These are phyloP conservation scores for Globodera rostochiensis DNA, from an alignment of 1,140 invertebrate species.

Conservation along the genomic window DNA sequence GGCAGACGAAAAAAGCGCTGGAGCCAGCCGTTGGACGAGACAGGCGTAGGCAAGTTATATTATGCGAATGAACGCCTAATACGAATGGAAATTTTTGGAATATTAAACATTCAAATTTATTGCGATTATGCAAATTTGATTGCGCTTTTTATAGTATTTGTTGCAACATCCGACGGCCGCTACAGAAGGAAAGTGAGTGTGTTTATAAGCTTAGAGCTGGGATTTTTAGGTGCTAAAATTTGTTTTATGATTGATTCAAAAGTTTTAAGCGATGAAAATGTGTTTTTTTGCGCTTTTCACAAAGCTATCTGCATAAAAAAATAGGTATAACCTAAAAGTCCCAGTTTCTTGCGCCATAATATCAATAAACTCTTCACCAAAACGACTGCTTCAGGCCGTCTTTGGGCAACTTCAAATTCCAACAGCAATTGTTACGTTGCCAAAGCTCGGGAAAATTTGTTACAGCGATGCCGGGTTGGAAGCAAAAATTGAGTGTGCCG, in stretches of 20 bases:
- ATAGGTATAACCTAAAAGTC: too few species aligned
- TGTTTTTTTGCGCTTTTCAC: too few species aligned
- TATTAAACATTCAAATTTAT: too few species aligned
- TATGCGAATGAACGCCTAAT: not conserved
- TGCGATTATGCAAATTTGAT: not conserved
- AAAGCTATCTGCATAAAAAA: too few species aligned
- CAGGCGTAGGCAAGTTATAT: slow-evolving; percentile 1
- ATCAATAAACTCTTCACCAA: too few species aligned
- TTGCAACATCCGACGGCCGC: slow-evolving; percentile 57
- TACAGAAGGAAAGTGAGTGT: slow-evolving; percentile 48
- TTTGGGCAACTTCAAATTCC: slow-evolving; percentile 59
- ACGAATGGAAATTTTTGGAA: too few species aligned
- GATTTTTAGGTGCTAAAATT: too few species aligned
- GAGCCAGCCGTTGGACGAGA: slow-evolving; percentile 46
- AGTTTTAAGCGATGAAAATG: too few species aligned
- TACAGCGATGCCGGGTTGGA: slow-evolving; percentile 57
- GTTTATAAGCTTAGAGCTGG: not conserved
- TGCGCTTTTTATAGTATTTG: slow-evolving; percentile 35
- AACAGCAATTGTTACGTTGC: slow-evolving; percentile 61
- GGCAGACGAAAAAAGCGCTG: slow-evolving; percentile 53
- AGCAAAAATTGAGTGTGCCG: slow-evolving; percentile 68
- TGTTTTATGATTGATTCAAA: too few species aligned
- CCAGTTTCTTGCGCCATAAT: too few species aligned
- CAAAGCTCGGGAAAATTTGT: slow-evolving; percentile 59
- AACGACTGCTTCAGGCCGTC: slow-evolving; percentile 37